Evolutionary conservation across 2,888 invertebrate species (phyloP), one percentile per base, ranked within the genome.

Genomic region (Dermolepida albohirtum): DNA sequence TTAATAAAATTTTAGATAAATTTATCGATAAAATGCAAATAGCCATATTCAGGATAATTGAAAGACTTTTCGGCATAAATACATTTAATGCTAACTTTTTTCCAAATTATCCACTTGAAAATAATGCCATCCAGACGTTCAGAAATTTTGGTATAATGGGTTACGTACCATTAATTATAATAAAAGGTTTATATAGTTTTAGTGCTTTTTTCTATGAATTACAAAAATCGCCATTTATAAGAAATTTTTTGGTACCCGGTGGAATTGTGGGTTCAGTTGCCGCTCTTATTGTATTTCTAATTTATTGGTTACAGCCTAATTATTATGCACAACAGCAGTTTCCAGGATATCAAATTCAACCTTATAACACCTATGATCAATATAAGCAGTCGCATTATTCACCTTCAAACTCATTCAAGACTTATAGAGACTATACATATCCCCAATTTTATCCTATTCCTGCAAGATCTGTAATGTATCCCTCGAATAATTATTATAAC

Each of bases 1-100:
- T 82, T 10, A 68, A 75, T 10, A 82, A 80, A 75, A 79, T 82
- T 66, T 50, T 82, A 8, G 79, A 81, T 65, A 81, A 81, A 75
- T 55, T 82, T 7, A 64, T 82, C 11, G 76, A 73, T 49, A 74
- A 74, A 59, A 41, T 73, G 11, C 44, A 50, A 16, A 64, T 69
- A 8, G 70, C 76, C 0, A 49, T 78, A 29, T 82, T 82, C 0
- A 72, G 74, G 50, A 68, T 81, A 12, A 22, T 81, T 0, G 72
- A 75, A 34, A 76, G 73, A 59, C 43, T 82, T 12, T 78, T 82
- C 62, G 79, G 78, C 8, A 17, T 66, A 51, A 63, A 67, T 41
- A 12, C 40, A 5, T n/a, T 78, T 66, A 62, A 64, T 8, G 22
- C 17, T 16, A 44, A 62, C 17, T n/a, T 27, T n/a, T 62, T 51